Evolutionary conservation across 1,140 invertebrate species (phyloP).

Genomic region (Dreissena polymorpha): DNA sequence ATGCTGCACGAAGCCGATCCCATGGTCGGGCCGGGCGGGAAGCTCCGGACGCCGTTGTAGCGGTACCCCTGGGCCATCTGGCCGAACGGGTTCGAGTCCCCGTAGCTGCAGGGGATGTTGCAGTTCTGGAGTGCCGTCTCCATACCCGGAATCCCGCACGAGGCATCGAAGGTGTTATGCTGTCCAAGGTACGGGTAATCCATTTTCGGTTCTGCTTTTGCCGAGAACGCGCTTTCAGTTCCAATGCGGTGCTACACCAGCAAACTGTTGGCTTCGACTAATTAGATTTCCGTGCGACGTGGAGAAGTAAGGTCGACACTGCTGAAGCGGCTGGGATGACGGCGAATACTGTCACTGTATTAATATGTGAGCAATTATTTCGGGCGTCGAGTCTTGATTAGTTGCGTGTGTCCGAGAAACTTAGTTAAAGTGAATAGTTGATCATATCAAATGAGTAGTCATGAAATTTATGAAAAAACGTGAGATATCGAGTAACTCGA

Average conservation of each 20-base stretch:
- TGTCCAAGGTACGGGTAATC: slow-evolving; percentile 68
- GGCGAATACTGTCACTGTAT: slow-evolving; percentile 41
- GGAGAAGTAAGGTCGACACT: slow-evolving; percentile 52
- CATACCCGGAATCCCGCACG: slow-evolving; percentile 82
- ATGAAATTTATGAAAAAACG: slow-evolving; percentile 58
- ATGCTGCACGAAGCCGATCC: slow-evolving; percentile 73
- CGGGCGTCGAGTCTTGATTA: slow-evolving; percentile 39
- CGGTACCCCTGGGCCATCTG: slow-evolving; percentile 86
- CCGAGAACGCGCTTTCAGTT: slow-evolving; percentile 1
- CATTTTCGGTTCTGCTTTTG: slow-evolving; percentile 51
- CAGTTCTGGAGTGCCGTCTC: slow-evolving; percentile 83
- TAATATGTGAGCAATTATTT: slow-evolving; percentile 56
- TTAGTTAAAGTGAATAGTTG: slow-evolving; percentile 45
- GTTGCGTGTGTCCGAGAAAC: slow-evolving; percentile 22
- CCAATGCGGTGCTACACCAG: slow-evolving; percentile 21
- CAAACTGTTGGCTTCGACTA: slow-evolving; percentile 51
- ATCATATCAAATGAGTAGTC: slow-evolving; percentile 57
- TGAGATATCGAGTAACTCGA: slow-evolving; percentile 54
- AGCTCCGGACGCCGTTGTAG: slow-evolving; percentile 74
- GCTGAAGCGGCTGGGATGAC: slow-evolving; percentile 13
- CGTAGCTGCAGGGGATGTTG: slow-evolving; percentile 88
- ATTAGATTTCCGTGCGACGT: slow-evolving; percentile 55
- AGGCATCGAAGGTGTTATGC: slow-evolving; percentile 66
- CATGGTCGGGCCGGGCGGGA: slow-evolving; percentile 69
- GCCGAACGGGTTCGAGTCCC: slow-evolving; percentile 90